These are phyloP conservation scores for Ephialtes manifestator DNA, from an alignment of 2,888 invertebrate genomes.

Conservation along the genomic window DNA sequence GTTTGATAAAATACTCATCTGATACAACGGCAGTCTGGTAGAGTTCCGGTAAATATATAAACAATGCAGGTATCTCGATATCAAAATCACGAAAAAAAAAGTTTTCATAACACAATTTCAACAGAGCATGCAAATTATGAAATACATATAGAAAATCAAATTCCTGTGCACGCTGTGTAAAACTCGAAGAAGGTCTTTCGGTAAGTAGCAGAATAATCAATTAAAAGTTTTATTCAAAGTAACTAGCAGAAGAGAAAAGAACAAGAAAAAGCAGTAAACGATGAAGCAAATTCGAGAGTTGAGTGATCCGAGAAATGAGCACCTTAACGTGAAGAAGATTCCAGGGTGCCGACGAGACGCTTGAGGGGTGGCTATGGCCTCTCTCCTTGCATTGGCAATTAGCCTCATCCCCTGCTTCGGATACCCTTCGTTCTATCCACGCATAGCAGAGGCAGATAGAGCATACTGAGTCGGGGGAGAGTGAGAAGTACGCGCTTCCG, in stretches of 20 bases:
- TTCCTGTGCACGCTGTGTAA: not conserved
- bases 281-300: not conserved
- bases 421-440: constrained; percentile 81
- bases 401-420: constrained; percentile 81
- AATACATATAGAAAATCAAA: not conserved
- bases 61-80: too few relatives aligned
- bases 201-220: not conserved
- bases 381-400: constrained; percentile 84
- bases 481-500: constrained; percentile 72
- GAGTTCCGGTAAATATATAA: too few relatives aligned
- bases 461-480: constrained; percentile 15
- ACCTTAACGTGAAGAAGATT: constrained; percentile 79
- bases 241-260: not conserved
- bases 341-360: constrained; percentile 71
- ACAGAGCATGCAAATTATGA: not conserved
- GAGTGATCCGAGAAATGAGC: constrained; percentile 79
- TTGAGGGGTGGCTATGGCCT: constrained; percentile 68
- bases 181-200: not conserved
- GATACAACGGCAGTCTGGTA: too few relatives aligned
- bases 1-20: too few relatives aligned
- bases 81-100: too few relatives aligned
- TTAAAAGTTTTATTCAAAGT: constrained; percentile 13
- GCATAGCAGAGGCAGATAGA: constrained; percentile 58
- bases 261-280: not conserved
- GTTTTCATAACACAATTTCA: too few relatives aligned